These are phyloP conservation scores for Lanistes nyassanus DNA, from an alignment of 1,140 invertebrate species.

Conservation along the genomic window DNA sequence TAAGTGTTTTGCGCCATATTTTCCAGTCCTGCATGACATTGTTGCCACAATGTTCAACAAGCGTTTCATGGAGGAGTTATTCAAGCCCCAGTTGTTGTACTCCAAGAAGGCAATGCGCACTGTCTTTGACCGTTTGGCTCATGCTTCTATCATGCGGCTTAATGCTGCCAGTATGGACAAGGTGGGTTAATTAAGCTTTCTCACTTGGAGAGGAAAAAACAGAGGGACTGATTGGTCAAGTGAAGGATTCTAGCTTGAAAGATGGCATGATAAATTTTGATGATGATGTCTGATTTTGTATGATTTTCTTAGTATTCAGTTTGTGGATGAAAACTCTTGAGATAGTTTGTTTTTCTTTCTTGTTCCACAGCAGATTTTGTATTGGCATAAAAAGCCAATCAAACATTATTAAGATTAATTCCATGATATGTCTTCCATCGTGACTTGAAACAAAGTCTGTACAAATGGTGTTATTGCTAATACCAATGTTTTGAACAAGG, in stretches of 20 bases:
- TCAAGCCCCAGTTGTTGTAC: constrained; percentile 79
- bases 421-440: too few relatives aligned
- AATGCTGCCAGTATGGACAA: constrained; percentile 90
- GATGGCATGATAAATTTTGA: too few relatives aligned
- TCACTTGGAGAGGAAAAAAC: background rate
- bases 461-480: too few relatives aligned
- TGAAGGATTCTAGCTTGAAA: background rate
- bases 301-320: background rate
- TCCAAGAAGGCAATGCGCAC: constrained; percentile 75
- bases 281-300: too few relatives aligned
- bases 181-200: constrained; percentile 53
- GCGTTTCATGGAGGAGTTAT: constrained; percentile 83
- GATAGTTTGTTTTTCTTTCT: background rate
- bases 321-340: background rate
- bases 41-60: constrained; percentile 84
- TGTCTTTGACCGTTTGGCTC: constrained; percentile 85
- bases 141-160: constrained; percentile 92
- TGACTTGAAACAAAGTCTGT: too few relatives aligned
- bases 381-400: too few relatives aligned
- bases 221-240: background rate
- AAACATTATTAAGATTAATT: too few relatives aligned
- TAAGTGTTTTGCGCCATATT: constrained; percentile 33
- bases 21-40: constrained; percentile 89
- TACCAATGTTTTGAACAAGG: too few relatives aligned
- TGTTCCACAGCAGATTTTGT: background rate